Evolutionary conservation across 2,113 vertebrate genomes (phyloP), one percentile per base, ranked within the genome.

Genomic region (Takifugu flavidus): DNA sequence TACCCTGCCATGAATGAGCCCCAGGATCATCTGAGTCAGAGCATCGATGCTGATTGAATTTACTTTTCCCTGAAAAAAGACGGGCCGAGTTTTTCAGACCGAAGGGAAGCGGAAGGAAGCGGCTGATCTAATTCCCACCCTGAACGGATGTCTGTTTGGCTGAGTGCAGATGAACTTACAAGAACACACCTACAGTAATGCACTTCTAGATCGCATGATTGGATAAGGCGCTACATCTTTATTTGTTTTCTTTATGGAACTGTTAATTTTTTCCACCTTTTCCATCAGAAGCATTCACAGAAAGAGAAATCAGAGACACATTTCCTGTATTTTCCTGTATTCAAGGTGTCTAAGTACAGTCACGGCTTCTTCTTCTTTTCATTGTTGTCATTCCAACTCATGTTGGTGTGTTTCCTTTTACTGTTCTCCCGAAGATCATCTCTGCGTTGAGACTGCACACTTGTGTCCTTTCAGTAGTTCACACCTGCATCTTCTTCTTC

Each of bases 1-100:
- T 79, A 64, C 27, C 74, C 45, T 46, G 67, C 49, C 75, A 67
- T 77, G 67, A 79, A 80, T 75, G 60, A 80, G 54, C 54, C 51
- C 39, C 62, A 74, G 59, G 31, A 77, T 82, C 46, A 66, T 63
- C 29, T 55, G 59, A 81, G 82, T 69, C 52, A 43, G 59, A 53
- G 67, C 74, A 66, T 87, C 82, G 6, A 82, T 84, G 65, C 78
- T 79, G 78, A 87, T 83, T 83, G 52, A 76, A 82, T 83, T 83
- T 72, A 13, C 71, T 47, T 49, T 11, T 67, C 66, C 62, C 75
- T 47, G n/a, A 71, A 72, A 79, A 79, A 77, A 79, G 83, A 77
- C 58, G 14, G 59, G 28, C 56, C 67, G 62, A 55, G 31, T 66
- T 79, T 39, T 6, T 70, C 56, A 74, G 78, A 75, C 62, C 34